Percentiles rank a stretch among this genome's conserved stretches.
Evolutionary conservation across 2,113 vertebrate genomes (phyloP).

Genomic region (Climacteris rufus): DNA sequence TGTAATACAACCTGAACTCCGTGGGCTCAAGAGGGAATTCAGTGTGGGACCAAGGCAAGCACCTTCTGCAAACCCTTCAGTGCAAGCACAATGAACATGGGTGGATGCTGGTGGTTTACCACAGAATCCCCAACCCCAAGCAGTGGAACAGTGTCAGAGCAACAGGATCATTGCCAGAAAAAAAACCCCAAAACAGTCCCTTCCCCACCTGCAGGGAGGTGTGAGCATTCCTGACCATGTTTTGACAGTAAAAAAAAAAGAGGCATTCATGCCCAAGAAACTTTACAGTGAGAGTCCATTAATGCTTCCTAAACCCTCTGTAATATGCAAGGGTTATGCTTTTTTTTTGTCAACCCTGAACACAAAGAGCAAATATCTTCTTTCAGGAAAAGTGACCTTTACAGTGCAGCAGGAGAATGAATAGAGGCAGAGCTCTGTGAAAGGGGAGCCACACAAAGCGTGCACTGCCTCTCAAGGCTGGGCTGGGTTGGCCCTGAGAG

Average conservation of each 20-base stretch:
- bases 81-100: background rate
- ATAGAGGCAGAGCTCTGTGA: background rate
- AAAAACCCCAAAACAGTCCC: background rate
- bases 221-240: background rate
- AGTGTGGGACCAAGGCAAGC: background rate
- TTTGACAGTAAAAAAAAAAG: background rate
- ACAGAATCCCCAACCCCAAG: background rate
- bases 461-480: background rate
- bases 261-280: background rate
- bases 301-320: background rate
- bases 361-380: slow-evolving; percentile 42
- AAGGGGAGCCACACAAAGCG: background rate
- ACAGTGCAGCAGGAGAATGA: background rate
- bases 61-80: background rate
- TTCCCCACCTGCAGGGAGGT: background rate
- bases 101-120: background rate
- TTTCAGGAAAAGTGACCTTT: slow-evolving; percentile 46
- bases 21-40: background rate
- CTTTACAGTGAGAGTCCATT: background rate
- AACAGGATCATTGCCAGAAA: background rate
- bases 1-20: background rate
- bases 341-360: background rate
- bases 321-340: background rate
- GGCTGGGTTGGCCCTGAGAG: background rate
- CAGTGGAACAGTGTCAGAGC: background rate